These are phyloP conservation scores for Neoaliturus tenellus DNA, from an alignment of 2,888 invertebrate genomes.

Conservation along the genomic window DNA sequence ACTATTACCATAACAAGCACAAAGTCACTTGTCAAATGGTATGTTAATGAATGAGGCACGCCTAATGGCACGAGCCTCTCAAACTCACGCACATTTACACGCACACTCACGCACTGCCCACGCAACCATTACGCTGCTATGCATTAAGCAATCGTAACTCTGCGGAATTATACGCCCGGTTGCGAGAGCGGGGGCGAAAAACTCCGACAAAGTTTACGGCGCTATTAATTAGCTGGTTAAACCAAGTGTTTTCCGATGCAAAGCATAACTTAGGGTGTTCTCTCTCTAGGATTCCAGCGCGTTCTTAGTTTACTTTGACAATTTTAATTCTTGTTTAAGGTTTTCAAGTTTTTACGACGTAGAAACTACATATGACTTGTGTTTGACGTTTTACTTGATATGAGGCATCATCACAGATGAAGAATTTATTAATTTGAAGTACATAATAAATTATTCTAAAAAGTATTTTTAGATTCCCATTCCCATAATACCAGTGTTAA, in stretches of 20 bases:
- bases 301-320: background rate
- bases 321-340: background rate
- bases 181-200: background rate
- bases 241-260: conserved; percentile 30
- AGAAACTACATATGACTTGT: too few relatives aligned
- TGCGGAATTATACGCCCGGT: background rate
- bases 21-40: conserved; percentile 33
- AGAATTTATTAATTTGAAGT: too few relatives aligned
- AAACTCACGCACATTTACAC: background rate
- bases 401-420: too few relatives aligned
- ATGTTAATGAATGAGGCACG: conserved; percentile 26
- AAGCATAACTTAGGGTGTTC: background rate
- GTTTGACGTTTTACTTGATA: too few relatives aligned
- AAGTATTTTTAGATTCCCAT: too few relatives aligned
- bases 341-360: too few relatives aligned
- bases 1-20: conserved; percentile 11
- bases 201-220: background rate
- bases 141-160: conserved; percentile 10
- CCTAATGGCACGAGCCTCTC: conserved; percentile 17
- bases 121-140: background rate
- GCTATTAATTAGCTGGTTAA: conserved; percentile 22
- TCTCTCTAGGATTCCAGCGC: background rate
- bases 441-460: too few relatives aligned
- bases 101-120: background rate
- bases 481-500: too few relatives aligned